phyloP scores from a whole-genome alignment of 2,888 invertebrate species.

The Lissonota sp. region DNA sequence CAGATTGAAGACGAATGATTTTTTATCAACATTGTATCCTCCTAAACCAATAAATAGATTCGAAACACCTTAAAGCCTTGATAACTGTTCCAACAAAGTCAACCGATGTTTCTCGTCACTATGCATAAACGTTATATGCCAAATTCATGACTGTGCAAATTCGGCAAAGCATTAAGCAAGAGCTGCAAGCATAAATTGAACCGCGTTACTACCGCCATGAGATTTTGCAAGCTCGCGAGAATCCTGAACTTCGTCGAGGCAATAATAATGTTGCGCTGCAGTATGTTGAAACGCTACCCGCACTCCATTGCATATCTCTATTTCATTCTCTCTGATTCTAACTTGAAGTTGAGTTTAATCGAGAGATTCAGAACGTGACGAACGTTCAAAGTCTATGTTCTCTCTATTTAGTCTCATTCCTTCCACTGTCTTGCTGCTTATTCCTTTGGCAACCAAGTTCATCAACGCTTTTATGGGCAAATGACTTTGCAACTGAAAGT shows the following conservation, averaged over 20 bases:
- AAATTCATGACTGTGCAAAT: constrained; percentile 23
- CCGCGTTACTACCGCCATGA: constrained; percentile 13
- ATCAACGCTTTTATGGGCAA: constrained; percentile 18
- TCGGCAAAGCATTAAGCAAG: constrained; percentile 3
- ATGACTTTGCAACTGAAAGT: too few species aligned
- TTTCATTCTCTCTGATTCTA: constrained; percentile 20
- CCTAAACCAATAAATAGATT: too few species aligned
- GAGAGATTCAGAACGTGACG: constrained; percentile 22
- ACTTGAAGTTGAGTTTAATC: constrained; percentile 32
- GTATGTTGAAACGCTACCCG: constrained; percentile 62
- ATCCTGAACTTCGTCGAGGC: constrained; percentile 55
- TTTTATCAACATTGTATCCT: too few species aligned
- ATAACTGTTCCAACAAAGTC: background rate
- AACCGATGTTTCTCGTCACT: background rate
- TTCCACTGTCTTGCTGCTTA: constrained; percentile 7
- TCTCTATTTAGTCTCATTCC: background rate
- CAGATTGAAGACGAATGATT: too few species aligned
- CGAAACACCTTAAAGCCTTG: too few species aligned
- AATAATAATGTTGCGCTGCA: constrained; percentile 59
- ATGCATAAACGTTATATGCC: background rate
- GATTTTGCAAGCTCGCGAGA: constrained; percentile 38
- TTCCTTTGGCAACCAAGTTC: constrained; percentile 6
- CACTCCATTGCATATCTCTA: constrained; percentile 39
- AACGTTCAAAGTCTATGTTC: constrained; percentile 24
- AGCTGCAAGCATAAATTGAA: constrained; percentile 37